A percentile compares a stretch with the other conserved stretches of the same genome.
Evolutionary conservation across 2,797 vertebrate genomes (phyloP).

Genomic region (Brotogeris chrysoptera): DNA sequence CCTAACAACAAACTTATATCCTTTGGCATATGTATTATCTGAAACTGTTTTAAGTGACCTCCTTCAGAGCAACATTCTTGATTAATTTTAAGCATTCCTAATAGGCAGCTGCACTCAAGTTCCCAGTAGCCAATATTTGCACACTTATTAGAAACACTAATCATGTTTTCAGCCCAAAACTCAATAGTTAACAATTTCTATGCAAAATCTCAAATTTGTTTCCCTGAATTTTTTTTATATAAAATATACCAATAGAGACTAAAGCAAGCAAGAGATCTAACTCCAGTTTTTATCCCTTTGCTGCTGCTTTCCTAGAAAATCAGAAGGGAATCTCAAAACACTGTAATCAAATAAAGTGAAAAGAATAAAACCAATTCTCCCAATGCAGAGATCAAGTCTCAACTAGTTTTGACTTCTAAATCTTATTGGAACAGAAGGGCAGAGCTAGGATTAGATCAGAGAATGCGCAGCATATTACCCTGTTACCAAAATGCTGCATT

Average conservation of each 20-base stretch:
- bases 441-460: not conserved
- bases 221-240: not conserved
- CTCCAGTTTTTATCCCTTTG: not conserved
- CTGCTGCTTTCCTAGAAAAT: not conserved
- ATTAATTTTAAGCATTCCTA: not conserved
- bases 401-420: not conserved
- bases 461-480: not conserved
- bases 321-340: not conserved
- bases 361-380: not conserved
- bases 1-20: not conserved
- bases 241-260: not conserved
- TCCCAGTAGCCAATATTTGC: not conserved
- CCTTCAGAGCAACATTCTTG: not conserved
- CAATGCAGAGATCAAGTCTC: not conserved
- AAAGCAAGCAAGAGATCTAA: not conserved
- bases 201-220: not conserved
- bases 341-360: not conserved
- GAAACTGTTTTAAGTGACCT: not conserved
- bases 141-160: rapidly evolving
- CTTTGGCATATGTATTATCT: not conserved
- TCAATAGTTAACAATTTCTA: rapidly evolving
- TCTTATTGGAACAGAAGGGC: not conserved
- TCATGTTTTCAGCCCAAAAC: not conserved
- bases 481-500: not conserved
- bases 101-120: not conserved